These are phyloP conservation scores for Amblyopsis hoosieri DNA, from an alignment of 2,797 vertebrate species.

Conservation along the genomic window DNA sequence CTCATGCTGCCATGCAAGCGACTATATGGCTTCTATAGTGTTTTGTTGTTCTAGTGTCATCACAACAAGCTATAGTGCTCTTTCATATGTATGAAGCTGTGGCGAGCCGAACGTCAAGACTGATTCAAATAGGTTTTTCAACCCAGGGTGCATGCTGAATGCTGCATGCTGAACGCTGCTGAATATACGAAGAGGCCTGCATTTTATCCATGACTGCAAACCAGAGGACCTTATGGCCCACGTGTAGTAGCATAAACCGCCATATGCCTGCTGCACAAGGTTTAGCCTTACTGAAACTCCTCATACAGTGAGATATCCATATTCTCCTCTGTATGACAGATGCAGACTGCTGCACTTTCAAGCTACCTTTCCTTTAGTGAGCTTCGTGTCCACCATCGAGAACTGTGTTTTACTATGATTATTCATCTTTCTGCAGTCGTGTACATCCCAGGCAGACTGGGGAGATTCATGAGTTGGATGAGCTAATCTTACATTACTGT, in stretches of 20 bases:
- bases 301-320: background rate
- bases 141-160: slow-evolving; percentile 44
- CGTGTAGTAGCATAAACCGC: slow-evolving; percentile 43
- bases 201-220: slow-evolving; percentile 47
- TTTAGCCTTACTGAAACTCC: no score
- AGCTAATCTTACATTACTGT: no score
- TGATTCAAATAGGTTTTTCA: slow-evolving; percentile 27
- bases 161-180: slow-evolving; percentile 44
- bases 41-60: slow-evolving; percentile 36
- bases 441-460: no score
- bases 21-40: background rate
- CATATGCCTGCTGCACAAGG: slow-evolving; percentile 9
- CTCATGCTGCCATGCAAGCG: background rate
- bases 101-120: slow-evolving; percentile 32
- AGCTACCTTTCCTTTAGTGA: background rate
- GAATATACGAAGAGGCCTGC: slow-evolving; percentile 56
- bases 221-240: slow-evolving; percentile 47
- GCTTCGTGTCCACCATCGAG: background rate
- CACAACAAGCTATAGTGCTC: slow-evolving; percentile 24
- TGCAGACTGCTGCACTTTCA: background rate
- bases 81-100: slow-evolving; percentile 40
- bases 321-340: slow-evolving; percentile 13
- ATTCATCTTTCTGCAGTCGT: no score
- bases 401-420: background rate
- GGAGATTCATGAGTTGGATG: no score